A percentile compares a stretch with the other conserved stretches of the same genome.
Evolutionary conservation across 2,113 vertebrate genomes (phyloP).

Genomic region (Epinephelus lanceolatus): DNA sequence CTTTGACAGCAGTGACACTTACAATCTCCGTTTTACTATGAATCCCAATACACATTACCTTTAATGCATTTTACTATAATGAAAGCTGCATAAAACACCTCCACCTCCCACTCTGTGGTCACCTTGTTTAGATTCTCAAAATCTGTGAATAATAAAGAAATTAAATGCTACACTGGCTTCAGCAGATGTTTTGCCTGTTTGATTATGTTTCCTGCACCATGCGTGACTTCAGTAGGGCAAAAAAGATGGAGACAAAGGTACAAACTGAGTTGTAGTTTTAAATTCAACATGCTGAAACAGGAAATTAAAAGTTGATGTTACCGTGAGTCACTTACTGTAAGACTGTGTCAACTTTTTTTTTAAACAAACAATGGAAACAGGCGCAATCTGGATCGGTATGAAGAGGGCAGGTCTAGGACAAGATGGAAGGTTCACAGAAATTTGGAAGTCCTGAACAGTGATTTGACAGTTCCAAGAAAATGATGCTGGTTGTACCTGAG

Average conservation of each 20-base stretch:
- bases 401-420: background rate
- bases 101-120: background rate
- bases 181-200: background rate
- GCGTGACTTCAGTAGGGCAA: background rate
- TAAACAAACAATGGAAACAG: slow-evolving; percentile 1
- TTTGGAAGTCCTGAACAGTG: background rate
- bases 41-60: background rate
- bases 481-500: background rate
- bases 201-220: background rate
- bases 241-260: slow-evolving; percentile 4
- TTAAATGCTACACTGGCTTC: background rate
- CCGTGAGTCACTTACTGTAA: slow-evolving; percentile 28
- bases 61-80: background rate
- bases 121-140: background rate
- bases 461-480: background rate
- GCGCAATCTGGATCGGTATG: background rate
- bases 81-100: too few relatives aligned
- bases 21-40: background rate
- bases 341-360: slow-evolving; percentile 7
- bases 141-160: background rate
- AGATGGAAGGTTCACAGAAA: background rate
- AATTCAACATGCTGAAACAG: slow-evolving; percentile 41
- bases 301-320: slow-evolving; percentile 30
- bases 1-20: background rate
- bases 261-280: slow-evolving; percentile 7